Evolutionary conservation across 2,113 vertebrate species (phyloP).

Genomic region (Hydrolagus affinis): DNA sequence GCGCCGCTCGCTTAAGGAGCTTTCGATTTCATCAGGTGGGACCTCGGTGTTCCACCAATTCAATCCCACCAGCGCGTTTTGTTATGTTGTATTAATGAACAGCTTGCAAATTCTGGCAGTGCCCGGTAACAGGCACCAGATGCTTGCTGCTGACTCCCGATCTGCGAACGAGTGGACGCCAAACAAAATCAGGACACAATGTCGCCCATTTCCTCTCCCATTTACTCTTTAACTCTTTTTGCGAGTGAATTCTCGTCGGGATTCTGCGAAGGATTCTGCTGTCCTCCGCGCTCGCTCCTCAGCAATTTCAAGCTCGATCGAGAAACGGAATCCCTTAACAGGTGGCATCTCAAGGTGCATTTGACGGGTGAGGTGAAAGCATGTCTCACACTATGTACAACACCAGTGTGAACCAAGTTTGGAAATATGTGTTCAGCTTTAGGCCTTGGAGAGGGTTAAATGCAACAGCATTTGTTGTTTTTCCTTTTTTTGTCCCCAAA

Average conservation of each 20-base stretch:
- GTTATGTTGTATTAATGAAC: not conserved
- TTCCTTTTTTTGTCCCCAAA: not conserved
- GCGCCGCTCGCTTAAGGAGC: not conserved
- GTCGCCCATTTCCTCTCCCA: not conserved
- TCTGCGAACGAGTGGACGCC: not conserved
- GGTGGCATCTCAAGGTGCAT: too few relatives aligned
- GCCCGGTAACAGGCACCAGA: not conserved
- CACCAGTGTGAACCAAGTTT: too few relatives aligned
- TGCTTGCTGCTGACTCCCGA: not conserved
- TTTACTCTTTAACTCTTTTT: not conserved
- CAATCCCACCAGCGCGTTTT: not conserved
- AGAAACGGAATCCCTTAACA: too few relatives aligned
- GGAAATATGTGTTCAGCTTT: too few relatives aligned
- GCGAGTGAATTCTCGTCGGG: not conserved
- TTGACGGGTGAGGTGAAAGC: too few relatives aligned
- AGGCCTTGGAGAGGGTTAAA: too few relatives aligned
- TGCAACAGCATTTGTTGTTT: not conserved
- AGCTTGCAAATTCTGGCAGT: not conserved
- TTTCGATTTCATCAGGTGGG: not conserved
- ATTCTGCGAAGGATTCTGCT: not conserved
- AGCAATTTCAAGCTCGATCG: too few relatives aligned
- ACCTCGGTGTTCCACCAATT: not conserved
- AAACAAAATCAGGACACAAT: not conserved
- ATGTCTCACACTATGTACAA: too few relatives aligned
- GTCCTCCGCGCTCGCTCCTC: too few relatives aligned